Percentiles rank a stretch among this genome's conserved stretches.
Conservation (phyloP, 2,113 vertebrate genomes). For the Acrocephalus kingi region DNA sequence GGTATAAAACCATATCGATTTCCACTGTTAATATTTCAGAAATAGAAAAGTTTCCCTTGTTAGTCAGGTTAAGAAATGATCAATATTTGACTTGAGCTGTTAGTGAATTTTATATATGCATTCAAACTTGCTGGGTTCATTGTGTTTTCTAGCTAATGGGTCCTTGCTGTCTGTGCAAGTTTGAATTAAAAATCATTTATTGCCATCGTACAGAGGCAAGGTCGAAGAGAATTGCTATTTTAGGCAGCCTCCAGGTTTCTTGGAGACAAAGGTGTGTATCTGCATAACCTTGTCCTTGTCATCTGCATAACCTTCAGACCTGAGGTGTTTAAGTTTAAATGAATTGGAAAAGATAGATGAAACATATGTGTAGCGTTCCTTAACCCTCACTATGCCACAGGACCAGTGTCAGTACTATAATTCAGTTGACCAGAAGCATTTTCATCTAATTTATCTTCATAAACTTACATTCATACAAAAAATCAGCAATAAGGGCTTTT, state of each 20-base stretch:
- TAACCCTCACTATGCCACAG: neutral
- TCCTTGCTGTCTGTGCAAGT: too few species aligned
- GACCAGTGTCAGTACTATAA: neutral
- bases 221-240: neutral
- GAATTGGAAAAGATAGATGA: slow-evolving; percentile 11
- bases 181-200: neutral
- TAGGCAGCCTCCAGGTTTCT: neutral
- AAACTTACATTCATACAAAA: neutral
- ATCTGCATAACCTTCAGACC: slow-evolving; percentile 15
- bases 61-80: neutral
- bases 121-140: neutral
- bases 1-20: neutral
- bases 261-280: neutral
- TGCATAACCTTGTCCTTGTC: neutral
- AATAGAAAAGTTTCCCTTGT: neutral
- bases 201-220: neutral
- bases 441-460: neutral
- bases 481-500: neutral
- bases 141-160: too few species aligned
- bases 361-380: neutral
- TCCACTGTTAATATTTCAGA: neutral
- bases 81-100: neutral
- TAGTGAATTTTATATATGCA: neutral
- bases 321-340: neutral
- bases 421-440: neutral